Evolutionary conservation across 2,797 vertebrate species (phyloP).

Genomic region (Kryptopterus vitreolus): DNA sequence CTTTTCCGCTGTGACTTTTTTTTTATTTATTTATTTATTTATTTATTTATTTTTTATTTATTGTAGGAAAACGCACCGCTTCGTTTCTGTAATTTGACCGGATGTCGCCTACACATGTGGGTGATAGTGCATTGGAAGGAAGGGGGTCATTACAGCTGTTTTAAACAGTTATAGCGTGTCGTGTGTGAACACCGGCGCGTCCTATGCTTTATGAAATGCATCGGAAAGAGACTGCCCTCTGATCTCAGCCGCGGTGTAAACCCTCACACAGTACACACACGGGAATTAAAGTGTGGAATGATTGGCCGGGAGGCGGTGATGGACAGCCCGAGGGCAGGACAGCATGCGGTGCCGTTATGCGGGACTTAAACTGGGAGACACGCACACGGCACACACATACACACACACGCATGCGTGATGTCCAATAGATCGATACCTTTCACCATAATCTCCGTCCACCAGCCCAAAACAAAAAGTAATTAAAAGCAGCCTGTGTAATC

Average conservation of each 20-base stretch:
- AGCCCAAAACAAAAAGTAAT: neutral
- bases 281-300: constrained; percentile 51
- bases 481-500: neutral
- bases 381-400: neutral
- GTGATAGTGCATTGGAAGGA: neutral
- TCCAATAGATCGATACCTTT: constrained; percentile 4
- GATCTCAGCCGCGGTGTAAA: constrained; percentile 48
- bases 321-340: constrained; percentile 55
- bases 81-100: neutral
- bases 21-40: too few species aligned
- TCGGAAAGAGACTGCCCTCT: constrained; percentile 44
- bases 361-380: constrained; percentile 23
- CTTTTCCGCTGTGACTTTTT: neutral
- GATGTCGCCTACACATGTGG: neutral
- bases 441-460: neutral
- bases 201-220: constrained; percentile 32
- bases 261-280: constrained; percentile 48
- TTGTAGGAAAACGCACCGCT: neutral
- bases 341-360: constrained; percentile 50
- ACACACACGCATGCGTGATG: neutral
- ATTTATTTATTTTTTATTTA: too few species aligned
- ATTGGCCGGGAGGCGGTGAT: constrained; percentile 54
- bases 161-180: neutral
- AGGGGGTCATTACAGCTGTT: neutral
- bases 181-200: constrained; percentile 4